phyloP scores from a whole-genome alignment of 2,888 invertebrate species.

The Amphipoea lucens region DNA sequence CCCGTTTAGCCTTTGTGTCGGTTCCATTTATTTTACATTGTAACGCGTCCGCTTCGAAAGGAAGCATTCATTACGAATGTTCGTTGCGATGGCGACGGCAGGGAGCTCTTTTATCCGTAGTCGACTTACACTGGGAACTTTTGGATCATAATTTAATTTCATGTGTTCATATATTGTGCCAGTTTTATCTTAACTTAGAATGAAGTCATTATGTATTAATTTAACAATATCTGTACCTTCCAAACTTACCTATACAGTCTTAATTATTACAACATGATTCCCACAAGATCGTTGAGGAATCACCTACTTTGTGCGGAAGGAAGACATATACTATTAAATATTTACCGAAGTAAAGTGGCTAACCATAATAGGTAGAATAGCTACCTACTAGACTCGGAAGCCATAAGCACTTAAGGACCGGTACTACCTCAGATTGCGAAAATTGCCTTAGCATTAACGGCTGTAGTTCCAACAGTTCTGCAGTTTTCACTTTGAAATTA shows the following conservation, averaged over 20 bases:
- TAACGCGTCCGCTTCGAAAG: slow-evolving; percentile 47
- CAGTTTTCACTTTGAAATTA: no score
- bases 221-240: no score
- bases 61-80: slow-evolving; percentile 59
- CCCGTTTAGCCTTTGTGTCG: slow-evolving; percentile 47
- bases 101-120: slow-evolving; percentile 32
- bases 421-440: no score
- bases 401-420: no score
- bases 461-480: no score
- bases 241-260: background rate
- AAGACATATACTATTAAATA: background rate
- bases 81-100: slow-evolving; percentile 20
- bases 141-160: slow-evolving; percentile 45
- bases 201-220: background rate
- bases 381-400: background rate
- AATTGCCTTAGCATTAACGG: no score
- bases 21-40: slow-evolving; percentile 56
- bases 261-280: slow-evolving; percentile 3
- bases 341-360: background rate
- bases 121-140: slow-evolving; percentile 49
- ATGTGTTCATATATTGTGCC: background rate
- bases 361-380: background rate
- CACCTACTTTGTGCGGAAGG: background rate
- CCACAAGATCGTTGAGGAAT: background rate
- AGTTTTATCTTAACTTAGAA: background rate